Evolutionary conservation across 2,888 invertebrate genomes (phyloP), one percentile per base, ranked within the genome.

Genomic region (Oxystoma pomonae): DNA sequence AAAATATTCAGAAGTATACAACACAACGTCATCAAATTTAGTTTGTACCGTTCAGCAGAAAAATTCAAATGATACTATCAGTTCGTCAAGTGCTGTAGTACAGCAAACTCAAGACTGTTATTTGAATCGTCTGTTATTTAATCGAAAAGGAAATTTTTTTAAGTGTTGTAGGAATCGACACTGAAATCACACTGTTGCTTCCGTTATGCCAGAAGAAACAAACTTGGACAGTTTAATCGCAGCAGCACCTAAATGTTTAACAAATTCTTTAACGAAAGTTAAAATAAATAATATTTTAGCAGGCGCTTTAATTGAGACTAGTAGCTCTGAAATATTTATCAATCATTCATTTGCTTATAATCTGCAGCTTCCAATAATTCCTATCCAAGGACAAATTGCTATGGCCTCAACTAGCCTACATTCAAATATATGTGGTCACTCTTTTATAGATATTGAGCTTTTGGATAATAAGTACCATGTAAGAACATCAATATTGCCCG

Each of bases 391-490:
- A 22, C 49, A 35, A 7, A 49, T 58, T 16, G 17, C 52, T 17
- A 59, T 59, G 51, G 57, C 58, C 22, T 58, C 16, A 3, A 53
- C 53, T 53, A 21, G 53, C 16, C 12, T 53, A 12, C 16, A 53
- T 18, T 51, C 52, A 52, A 59, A 1, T 19, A 59, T 59, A 52
- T 59, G 52, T 3, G 51, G 51, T 49, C 19, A 50, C 18, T 58
- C 49, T 20, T 49, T 58, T 20, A 51, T 16, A 5, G 51, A 16
- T 50, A 20, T 59, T 1, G 22, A 59, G 16, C 17, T 59, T 18
- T 19, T 59, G 19, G 59, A 51, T 1, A 20, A 59, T 16, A 50
- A 18, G 3, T 59, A 59, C 52, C 16, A 20, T 18, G 22, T 59
- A 51, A 16, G n/a, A 59, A 50, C 16, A n/a, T 50, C 51, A n/a